A percentile compares a stretch with the other conserved stretches of the same genome.
phyloP scores from a whole-genome alignment of 2,888 invertebrate genomes.

The Ophioninae sp. region DNA sequence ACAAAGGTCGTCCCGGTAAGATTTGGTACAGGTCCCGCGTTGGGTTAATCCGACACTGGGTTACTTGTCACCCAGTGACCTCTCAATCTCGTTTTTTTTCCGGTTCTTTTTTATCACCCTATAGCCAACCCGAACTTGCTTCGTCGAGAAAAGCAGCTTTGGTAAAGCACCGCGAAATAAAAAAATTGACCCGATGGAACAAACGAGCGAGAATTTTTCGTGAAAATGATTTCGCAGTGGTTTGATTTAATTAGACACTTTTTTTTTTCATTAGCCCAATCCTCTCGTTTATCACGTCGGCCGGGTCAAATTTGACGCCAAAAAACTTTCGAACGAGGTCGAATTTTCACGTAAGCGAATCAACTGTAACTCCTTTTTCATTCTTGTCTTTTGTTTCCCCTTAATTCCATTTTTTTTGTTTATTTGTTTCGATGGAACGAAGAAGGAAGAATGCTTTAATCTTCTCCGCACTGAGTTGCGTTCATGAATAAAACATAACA shows the following conservation, averaged over 20 bases:
- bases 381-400: background rate
- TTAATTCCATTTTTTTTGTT: background rate
- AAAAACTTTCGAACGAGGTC: background rate
- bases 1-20: too few species aligned
- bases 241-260: slow-evolving; percentile 7
- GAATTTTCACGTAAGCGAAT: background rate
- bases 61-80: slow-evolving; percentile 48
- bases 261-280: slow-evolving; percentile 10
- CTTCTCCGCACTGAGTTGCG: slow-evolving; percentile 3
- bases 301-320: background rate
- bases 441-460: slow-evolving; percentile 24
- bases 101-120: slow-evolving; percentile 30
- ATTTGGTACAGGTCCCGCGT: too few species aligned
- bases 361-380: background rate
- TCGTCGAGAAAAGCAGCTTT: background rate
- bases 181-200: background rate
- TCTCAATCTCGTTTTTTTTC: slow-evolving; percentile 48
- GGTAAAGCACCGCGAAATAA: background rate
- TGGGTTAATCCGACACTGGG: too few species aligned
- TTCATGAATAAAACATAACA: slow-evolving; percentile 53
- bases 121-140: slow-evolving; percentile 1
- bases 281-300: background rate
- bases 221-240: background rate
- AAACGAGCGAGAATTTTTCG: background rate
- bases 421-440: background rate